Evolutionary conservation across 2,888 invertebrate species (phyloP).

Genomic region (Vesta saturnalis): DNA sequence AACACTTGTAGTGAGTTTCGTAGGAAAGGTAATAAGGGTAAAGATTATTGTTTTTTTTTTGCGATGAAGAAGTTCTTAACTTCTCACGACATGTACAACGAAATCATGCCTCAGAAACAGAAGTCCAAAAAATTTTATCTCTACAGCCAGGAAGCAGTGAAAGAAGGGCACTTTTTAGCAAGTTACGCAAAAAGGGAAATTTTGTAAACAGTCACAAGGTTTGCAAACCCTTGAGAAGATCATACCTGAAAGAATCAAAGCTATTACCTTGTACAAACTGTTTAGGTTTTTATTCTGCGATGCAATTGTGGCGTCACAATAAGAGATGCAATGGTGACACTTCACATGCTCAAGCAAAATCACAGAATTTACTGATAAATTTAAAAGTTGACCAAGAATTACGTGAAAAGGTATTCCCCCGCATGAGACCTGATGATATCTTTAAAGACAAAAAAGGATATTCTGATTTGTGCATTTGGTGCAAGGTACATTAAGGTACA

Average conservation of each 20-base stretch:
- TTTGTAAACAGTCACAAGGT: constrained; percentile 8
- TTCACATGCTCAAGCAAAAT: neutral
- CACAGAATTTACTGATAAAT: neutral
- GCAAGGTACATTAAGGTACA: constrained; percentile 35
- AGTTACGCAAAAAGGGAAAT: constrained; percentile 21
- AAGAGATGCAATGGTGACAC: neutral
- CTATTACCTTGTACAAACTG: too few species aligned
- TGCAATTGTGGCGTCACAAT: neutral
- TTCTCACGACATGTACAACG: constrained; percentile 23
- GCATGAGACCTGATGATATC: neutral
- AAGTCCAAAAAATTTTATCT: constrained; percentile 21
- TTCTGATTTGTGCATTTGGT: constrained; percentile 30
- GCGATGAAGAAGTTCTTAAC: constrained; percentile 23
- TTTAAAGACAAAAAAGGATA: constrained; percentile 10
- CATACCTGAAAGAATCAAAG: too few species aligned
- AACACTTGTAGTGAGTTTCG: too few species aligned
- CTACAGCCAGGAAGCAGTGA: neutral
- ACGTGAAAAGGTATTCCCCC: too few species aligned
- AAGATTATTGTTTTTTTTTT: constrained; percentile 26
- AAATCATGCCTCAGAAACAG: constrained; percentile 18
- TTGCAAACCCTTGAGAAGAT: too few species aligned
- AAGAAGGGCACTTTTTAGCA: constrained; percentile 14
- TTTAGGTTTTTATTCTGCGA: too few species aligned
- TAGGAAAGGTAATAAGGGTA: neutral
- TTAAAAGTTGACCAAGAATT: neutral